phyloP scores from a whole-genome alignment of 2,113 vertebrate genomes.

The Hydrolagus affinis region DNA sequence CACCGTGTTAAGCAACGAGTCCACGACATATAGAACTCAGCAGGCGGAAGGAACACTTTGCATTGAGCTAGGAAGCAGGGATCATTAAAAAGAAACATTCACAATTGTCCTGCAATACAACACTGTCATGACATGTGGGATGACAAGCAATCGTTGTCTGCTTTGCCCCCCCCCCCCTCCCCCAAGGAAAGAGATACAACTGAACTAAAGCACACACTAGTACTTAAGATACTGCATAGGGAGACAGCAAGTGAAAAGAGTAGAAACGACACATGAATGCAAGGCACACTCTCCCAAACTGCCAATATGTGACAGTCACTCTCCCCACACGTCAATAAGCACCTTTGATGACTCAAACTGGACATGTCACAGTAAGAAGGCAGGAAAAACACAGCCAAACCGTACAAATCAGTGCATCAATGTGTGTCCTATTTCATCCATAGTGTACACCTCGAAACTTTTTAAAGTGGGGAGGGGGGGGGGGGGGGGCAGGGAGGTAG shows the following conservation, averaged over 20 bases:
- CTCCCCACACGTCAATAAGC: conserved; percentile 50
- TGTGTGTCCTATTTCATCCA: conserved; percentile 16
- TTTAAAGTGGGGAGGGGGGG: background rate
- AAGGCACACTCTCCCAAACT: conserved; percentile 30
- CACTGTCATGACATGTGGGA: background rate
- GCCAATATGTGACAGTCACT: conserved; percentile 55
- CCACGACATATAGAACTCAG: conserved; percentile 38
- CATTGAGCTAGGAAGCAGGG: background rate
- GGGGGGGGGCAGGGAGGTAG: too few species aligned
- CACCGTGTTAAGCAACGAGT: conserved; percentile 68
- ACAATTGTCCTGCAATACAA: background rate
- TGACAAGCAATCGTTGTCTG: conserved; percentile 19
- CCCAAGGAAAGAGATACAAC: background rate
- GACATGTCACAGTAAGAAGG: conserved; percentile 51
- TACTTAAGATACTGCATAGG: background rate
- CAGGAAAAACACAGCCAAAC: conserved; percentile 6
- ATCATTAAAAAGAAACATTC: conserved; percentile 15
- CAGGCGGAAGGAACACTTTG: conserved; percentile 4
- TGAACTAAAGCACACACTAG: background rate
- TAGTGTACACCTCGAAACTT: conserved; percentile 21
- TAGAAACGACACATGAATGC: conserved; percentile 19
- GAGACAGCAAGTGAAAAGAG: background rate
- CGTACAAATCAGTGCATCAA: conserved; percentile 21
- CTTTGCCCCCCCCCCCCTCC: too few species aligned
- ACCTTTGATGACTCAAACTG: conserved; percentile 62